A percentile compares a stretch with the other conserved stretches of the same genome.
Evolutionary conservation across 2,797 vertebrate species (phyloP).

Genomic region (Tapirus indicus): DNA sequence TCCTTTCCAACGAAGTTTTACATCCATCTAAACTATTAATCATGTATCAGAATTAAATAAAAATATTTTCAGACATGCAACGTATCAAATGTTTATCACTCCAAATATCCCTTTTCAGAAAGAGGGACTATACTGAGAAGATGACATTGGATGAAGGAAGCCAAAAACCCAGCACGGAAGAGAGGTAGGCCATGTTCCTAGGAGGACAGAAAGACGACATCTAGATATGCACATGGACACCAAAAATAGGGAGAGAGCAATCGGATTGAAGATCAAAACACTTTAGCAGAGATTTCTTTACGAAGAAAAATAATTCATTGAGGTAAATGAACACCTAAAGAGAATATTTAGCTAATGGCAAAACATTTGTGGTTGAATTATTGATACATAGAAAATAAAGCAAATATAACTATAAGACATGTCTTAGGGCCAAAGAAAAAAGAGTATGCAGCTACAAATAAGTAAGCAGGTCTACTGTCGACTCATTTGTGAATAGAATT

Average conservation of each 20-base stretch:
- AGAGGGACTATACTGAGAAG: neutral
- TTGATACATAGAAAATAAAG: neutral
- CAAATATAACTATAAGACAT: neutral
- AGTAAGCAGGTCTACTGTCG: neutral
- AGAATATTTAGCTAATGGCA: neutral
- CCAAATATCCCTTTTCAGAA: neutral
- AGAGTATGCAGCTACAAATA: neutral
- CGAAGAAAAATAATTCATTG: neutral
- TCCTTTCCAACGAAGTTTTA: neutral
- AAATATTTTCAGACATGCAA: neutral
- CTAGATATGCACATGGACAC: rapidly evolving
- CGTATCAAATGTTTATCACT: neutral
- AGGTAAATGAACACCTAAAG: neutral
- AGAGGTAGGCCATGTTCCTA: neutral
- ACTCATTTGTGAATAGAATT: neutral
- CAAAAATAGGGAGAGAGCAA: neutral
- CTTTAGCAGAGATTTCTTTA: neutral
- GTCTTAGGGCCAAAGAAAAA: neutral
- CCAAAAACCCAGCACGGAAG: neutral
- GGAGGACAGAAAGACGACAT: neutral
- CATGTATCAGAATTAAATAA: neutral
- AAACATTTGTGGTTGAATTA: neutral
- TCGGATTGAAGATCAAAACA: neutral
- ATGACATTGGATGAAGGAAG: neutral
- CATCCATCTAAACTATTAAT: neutral